Percentiles rank a stretch among this genome's conserved stretches.
Conservation (phyloP, 2,797 vertebrate genomes). For the Agapornis canus region DNA sequence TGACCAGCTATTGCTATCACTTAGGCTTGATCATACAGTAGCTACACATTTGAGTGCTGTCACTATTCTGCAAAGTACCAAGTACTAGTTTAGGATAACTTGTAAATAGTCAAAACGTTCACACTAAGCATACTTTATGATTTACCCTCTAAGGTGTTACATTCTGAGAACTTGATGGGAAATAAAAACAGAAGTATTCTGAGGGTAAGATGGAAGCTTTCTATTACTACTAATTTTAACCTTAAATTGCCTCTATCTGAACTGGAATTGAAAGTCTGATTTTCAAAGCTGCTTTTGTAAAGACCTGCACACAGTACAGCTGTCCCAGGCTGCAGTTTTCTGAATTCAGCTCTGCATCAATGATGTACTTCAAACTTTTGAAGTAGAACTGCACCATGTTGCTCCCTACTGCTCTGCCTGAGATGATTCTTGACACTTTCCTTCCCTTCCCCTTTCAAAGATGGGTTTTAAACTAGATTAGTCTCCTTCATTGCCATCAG, state of each 20-base stretch:
- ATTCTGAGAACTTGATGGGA: neutral
- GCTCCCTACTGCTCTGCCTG: conserved; percentile 59
- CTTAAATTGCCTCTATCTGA: neutral
- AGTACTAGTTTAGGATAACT: neutral
- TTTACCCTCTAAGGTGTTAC: neutral
- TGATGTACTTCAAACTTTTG: conserved; percentile 53
- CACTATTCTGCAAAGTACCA: neutral
- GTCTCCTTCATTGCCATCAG: conserved; percentile 82
- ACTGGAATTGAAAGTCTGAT: neutral
- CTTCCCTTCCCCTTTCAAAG: conserved; percentile 13
- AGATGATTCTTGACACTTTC: neutral
- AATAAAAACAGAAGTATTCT: neutral
- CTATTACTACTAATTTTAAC: neutral
- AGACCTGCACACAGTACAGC: conserved; percentile 41
- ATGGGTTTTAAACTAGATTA: conserved; percentile 76
- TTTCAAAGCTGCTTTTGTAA: conserved; percentile 73
- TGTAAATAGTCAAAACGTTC: neutral
- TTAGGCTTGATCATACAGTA: neutral
- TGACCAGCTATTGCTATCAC: neutral
- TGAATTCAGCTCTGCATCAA: neutral
- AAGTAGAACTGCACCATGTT: conserved; percentile 71
- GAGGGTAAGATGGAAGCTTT: neutral
- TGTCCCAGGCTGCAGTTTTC: conserved; percentile 64
- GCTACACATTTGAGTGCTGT: neutral
- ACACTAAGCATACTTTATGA: neutral